Conservation (phyloP, 2,113 vertebrate species). For the Epinephelus lanceolatus region DNA sequence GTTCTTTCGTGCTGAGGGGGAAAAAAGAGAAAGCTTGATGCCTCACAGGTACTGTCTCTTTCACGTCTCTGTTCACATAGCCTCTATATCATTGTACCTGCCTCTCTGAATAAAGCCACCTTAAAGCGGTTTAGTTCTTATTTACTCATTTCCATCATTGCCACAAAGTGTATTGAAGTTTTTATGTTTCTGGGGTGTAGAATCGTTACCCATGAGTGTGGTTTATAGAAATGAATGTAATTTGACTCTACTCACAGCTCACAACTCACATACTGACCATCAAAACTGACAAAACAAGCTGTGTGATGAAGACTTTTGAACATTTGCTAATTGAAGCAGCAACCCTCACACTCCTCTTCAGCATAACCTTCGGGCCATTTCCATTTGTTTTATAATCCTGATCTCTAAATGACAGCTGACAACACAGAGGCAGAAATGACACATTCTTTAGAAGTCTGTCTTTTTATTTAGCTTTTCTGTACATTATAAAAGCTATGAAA, state of each 20-base stretch:
- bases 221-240: not conserved
- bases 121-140: slow-evolving; percentile 52
- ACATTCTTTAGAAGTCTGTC: not conserved
- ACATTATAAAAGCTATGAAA: not conserved
- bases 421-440: not conserved
- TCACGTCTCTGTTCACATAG: slow-evolving; percentile 48
- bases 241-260: not conserved
- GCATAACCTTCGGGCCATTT: not conserved
- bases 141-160: slow-evolving; percentile 26
- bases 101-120: slow-evolving; percentile 57
- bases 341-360: not conserved
- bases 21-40: slow-evolving; percentile 68
- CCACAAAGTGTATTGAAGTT: not conserved
- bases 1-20: slow-evolving; percentile 74
- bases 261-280: too few species aligned
- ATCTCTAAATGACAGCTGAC: too few species aligned
- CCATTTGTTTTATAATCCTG: not conserved
- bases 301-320: not conserved
- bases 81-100: slow-evolving; percentile 27
- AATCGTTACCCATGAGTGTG: not conserved
- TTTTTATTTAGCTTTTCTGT: not conserved
- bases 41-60: slow-evolving; percentile 74
- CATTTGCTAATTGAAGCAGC: too few species aligned
- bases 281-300: not conserved
- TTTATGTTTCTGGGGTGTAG: not conserved